Evolutionary conservation across 2,113 vertebrate genomes (phyloP).

Genomic region (Aleadryas rufinucha): DNA sequence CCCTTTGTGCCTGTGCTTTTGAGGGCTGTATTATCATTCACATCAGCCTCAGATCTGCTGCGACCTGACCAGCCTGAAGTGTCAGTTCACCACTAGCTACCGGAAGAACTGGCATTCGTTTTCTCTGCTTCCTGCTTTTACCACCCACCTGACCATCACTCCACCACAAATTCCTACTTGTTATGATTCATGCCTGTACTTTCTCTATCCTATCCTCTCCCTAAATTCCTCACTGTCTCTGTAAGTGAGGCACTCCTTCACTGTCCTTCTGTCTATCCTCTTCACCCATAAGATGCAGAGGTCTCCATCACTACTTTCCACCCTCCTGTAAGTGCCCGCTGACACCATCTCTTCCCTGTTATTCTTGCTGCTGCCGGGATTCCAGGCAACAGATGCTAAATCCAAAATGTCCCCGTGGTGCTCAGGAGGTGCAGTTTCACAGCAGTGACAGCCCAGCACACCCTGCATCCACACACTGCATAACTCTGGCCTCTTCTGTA

Average conservation of each 20-base stretch:
- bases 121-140: constrained; percentile 29
- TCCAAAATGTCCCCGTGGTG: not conserved
- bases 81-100: not conserved
- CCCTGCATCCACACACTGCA: not conserved
- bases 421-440: not conserved
- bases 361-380: not conserved
- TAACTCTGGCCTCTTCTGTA: not conserved
- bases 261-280: not conserved
- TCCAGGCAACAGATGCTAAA: not conserved
- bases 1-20: not conserved
- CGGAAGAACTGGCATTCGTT: not conserved
- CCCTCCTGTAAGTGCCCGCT: rapidly evolving
- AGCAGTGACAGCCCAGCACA: not conserved
- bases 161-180: constrained; percentile 5
- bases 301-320: not conserved
- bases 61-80: not conserved
- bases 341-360: not conserved
- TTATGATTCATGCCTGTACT: not conserved
- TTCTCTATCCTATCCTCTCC: not conserved
- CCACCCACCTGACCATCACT: not conserved
- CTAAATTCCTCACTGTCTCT: not conserved
- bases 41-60: not conserved
- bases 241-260: not conserved
- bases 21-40: not conserved
- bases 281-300: not conserved